A percentile compares a stretch with the other conserved stretches of the same genome.
Evolutionary conservation across 2,797 vertebrate species (phyloP).

Genomic region (Liasis olivaceus): DNA sequence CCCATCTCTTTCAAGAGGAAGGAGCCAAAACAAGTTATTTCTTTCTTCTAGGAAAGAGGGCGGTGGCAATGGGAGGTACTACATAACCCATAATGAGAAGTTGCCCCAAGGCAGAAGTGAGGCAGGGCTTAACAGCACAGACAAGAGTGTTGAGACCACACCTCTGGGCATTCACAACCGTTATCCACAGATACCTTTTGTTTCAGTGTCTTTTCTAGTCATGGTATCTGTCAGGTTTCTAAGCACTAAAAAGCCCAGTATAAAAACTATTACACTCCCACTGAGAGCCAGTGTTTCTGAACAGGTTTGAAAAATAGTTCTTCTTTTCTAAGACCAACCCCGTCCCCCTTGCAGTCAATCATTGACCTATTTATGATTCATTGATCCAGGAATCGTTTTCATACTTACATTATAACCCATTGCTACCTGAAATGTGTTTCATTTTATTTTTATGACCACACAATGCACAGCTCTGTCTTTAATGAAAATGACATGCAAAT

Average conservation of each 20-base stretch:
- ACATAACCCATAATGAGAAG: not conserved
- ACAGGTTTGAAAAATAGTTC: not conserved
- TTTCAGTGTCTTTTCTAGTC: not conserved
- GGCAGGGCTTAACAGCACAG: not conserved
- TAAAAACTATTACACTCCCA: not conserved
- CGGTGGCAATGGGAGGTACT: not conserved
- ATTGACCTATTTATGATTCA: not conserved
- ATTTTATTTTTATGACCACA: accelerated
- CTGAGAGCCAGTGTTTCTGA: not conserved
- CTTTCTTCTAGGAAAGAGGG: not conserved
- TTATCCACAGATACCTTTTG: not conserved
- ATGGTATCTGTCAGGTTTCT: not conserved
- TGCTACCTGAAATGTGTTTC: accelerated
- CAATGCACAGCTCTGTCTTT: not conserved
- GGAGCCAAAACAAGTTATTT: not conserved
- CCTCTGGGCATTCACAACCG: not conserved
- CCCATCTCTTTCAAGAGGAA: not conserved
- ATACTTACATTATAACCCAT: not conserved
- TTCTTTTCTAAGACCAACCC: accelerated
- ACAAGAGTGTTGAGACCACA: not conserved
- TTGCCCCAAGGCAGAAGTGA: not conserved
- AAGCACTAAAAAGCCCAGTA: not conserved
- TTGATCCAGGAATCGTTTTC: slow-evolving; percentile 10
- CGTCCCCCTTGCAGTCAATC: not conserved
- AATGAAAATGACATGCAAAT: not conserved